Evolutionary conservation across 2,888 invertebrate genomes (phyloP).

Genomic region (Andricus curvator): DNA sequence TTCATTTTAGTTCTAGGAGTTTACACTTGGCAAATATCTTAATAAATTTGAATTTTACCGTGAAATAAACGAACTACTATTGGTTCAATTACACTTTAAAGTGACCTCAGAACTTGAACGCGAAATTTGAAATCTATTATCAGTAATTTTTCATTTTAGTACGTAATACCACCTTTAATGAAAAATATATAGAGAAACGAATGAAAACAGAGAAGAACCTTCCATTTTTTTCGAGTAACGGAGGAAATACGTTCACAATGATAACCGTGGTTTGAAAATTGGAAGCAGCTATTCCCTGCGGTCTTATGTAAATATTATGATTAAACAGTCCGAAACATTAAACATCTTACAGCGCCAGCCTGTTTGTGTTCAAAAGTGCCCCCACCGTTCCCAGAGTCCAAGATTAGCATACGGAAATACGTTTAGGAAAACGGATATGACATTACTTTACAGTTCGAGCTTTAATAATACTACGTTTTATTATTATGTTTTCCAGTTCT

Average conservation of each 20-base stretch:
- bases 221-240: background rate
- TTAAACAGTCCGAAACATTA: slow-evolving; percentile 71
- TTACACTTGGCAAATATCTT: too few species aligned
- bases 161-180: too few species aligned
- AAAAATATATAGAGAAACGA: too few species aligned
- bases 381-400: slow-evolving; percentile 37
- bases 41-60: too few species aligned
- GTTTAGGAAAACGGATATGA: slow-evolving; percentile 32
- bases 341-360: slow-evolving; percentile 66
- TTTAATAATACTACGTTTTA: too few species aligned
- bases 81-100: too few species aligned
- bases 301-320: slow-evolving; percentile 70
- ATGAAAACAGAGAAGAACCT: too few species aligned
- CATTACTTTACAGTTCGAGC: background rate
- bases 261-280: slow-evolving; percentile 50
- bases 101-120: too few species aligned
- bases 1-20: too few species aligned
- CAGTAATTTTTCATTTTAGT: too few species aligned
- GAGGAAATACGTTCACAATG: background rate
- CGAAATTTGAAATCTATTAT: too few species aligned
- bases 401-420: slow-evolving; percentile 13
- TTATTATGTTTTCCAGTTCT: slow-evolving; percentile 30
- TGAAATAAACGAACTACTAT: too few species aligned
- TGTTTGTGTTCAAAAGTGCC: background rate
- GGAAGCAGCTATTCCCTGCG: slow-evolving; percentile 60